Percentiles rank a stretch among this genome's conserved stretches.
Evolutionary conservation across 2,797 vertebrate genomes (phyloP).

Genomic region (Saguinus oedipus): DNA sequence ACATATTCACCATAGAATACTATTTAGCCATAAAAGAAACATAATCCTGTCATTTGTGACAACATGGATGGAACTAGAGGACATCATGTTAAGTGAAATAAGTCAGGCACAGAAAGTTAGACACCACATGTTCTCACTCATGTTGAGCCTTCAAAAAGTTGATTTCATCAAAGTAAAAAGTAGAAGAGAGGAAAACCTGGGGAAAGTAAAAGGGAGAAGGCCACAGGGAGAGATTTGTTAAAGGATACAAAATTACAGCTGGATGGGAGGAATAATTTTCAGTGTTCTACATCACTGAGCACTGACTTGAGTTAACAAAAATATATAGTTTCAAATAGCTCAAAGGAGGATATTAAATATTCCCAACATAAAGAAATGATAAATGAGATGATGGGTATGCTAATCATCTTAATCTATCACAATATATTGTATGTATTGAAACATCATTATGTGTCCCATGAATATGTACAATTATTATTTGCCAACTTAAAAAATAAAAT

Average conservation of each 20-base stretch:
- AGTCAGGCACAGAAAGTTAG: background rate
- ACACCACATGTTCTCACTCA: background rate
- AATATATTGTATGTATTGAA: background rate
- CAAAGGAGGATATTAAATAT: background rate
- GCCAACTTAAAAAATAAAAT: background rate
- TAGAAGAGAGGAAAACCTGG: background rate
- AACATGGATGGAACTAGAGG: background rate
- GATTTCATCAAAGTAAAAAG: background rate
- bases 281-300: background rate
- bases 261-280: background rate
- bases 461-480: background rate
- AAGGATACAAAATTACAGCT: background rate
- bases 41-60: background rate
- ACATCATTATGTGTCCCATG: background rate
- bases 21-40: background rate
- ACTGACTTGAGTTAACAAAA: background rate
- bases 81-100: background rate
- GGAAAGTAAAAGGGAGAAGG: background rate
- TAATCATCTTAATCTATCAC: background rate
- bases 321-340: background rate
- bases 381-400: background rate
- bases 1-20: background rate
- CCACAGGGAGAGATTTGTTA: background rate
- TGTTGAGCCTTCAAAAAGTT: background rate
- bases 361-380: background rate